These are phyloP conservation scores for Agonopterix alstromeriana DNA, from an alignment of 2,888 invertebrate species.

Conservation along the genomic window DNA sequence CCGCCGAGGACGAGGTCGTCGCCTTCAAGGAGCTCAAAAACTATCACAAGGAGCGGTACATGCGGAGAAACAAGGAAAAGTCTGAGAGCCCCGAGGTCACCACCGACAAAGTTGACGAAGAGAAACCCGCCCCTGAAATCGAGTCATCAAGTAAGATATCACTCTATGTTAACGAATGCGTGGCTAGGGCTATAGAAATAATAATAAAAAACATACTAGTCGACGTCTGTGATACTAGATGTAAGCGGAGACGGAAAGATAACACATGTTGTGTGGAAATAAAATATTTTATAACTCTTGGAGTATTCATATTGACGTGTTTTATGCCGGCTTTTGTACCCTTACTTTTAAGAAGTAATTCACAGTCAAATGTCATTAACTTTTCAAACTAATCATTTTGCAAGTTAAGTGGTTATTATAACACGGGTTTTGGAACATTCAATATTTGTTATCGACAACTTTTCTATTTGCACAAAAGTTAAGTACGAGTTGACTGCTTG, in stretches of 20 bases:
- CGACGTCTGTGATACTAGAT: slow-evolving; percentile 50
- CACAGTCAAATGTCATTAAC: neutral
- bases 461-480: too few relatives aligned
- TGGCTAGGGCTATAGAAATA: slow-evolving; percentile 18
- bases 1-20: slow-evolving; percentile 33
- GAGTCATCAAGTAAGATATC: slow-evolving; percentile 71
- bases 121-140: slow-evolving; percentile 22
- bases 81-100: slow-evolving; percentile 74
- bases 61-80: slow-evolving; percentile 79
- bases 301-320: slow-evolving; percentile 65
- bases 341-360: slow-evolving; percentile 34
- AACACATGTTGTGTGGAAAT: slow-evolving; percentile 50
- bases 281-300: slow-evolving; percentile 64
- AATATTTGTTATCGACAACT: too few relatives aligned
- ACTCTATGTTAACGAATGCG: slow-evolving; percentile 37
- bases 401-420: slow-evolving; percentile 1
- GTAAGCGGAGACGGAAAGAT: slow-evolving; percentile 34
- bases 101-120: slow-evolving; percentile 12
- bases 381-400: neutral
- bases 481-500: too few relatives aligned
- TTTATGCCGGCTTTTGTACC: slow-evolving; percentile 42
- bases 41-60: slow-evolving; percentile 78
- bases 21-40: slow-evolving; percentile 77
- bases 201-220: slow-evolving; percentile 12
- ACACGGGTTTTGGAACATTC: slow-evolving; percentile 3